Conservation (phyloP, 2,797 vertebrate genomes). For the Setipinna tenuifilis region DNA sequence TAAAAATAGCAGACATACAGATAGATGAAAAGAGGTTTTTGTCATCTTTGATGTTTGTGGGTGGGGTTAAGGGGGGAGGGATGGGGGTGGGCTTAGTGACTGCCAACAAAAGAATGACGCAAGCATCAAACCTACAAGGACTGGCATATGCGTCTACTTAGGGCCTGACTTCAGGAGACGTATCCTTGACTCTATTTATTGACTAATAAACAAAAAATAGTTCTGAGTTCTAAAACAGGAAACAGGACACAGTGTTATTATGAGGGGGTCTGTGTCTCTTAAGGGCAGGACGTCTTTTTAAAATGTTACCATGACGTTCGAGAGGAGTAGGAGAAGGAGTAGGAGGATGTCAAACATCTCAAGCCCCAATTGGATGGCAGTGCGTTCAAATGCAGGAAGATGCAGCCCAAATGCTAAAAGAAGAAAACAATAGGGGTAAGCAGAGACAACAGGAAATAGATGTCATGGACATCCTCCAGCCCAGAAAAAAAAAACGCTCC, state of each 20-base stretch:
- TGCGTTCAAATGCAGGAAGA: neutral
- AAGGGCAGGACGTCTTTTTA: neutral
- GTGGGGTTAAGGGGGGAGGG: too few relatives aligned
- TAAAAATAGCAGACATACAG: too few relatives aligned
- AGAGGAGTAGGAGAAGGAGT: neutral
- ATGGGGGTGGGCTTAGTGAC: neutral
- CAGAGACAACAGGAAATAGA: slow-evolving; percentile 44
- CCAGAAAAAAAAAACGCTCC: neutral
- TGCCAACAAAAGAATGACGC: neutral
- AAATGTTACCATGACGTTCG: slow-evolving; percentile 6
- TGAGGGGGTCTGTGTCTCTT: neutral
- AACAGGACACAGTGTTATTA: too few relatives aligned
- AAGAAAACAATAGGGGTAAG: slow-evolving; percentile 27
- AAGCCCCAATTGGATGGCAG: neutral
- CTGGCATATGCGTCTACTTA: too few relatives aligned
- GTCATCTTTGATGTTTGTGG: too few relatives aligned
- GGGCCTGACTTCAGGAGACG: neutral
- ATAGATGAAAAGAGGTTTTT: too few relatives aligned
- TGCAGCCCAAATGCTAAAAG: neutral
- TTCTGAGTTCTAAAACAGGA: neutral
- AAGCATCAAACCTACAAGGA: too few relatives aligned
- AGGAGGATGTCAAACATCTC: neutral
- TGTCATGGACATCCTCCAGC: slow-evolving; percentile 27
- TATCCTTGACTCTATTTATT: neutral
- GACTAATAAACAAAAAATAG: neutral